These are phyloP conservation scores for Formicarius rufipectus DNA, from an alignment of 2,113 vertebrate species.

Conservation along the genomic window DNA sequence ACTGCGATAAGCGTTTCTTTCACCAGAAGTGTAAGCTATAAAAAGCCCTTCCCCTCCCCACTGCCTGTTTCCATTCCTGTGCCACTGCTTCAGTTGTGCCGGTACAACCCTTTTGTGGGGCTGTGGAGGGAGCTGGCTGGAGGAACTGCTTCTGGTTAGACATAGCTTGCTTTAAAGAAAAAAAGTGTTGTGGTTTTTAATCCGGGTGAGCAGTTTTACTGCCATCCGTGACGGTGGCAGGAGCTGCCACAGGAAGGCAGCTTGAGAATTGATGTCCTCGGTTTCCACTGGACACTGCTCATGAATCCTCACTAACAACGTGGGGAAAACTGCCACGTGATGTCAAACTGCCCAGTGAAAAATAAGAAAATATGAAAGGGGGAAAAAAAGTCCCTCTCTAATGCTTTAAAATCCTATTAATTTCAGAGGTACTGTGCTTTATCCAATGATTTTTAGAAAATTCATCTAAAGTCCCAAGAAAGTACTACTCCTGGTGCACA, in stretches of 20 bases:
- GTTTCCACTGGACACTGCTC: neutral
- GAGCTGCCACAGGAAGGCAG: neutral
- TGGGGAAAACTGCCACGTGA: accelerated
- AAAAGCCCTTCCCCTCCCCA: slow-evolving; percentile 43
- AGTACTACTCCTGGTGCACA: neutral
- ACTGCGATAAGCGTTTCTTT: neutral
- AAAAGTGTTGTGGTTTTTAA: neutral
- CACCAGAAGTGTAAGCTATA: slow-evolving; percentile 59
- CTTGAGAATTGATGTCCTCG: neutral
- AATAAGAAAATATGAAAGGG: neutral
- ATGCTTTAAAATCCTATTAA: neutral
- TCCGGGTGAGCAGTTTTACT: neutral
- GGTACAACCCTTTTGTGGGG: neutral
- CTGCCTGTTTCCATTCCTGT: slow-evolving; percentile 28
- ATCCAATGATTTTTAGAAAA: neutral
- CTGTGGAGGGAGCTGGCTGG: neutral
- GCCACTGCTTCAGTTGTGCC: neutral
- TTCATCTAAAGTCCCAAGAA: neutral
- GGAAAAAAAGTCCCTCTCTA: neutral
- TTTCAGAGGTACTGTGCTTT: neutral
- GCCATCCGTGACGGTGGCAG: neutral
- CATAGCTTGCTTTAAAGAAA: neutral
- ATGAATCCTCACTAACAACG: neutral
- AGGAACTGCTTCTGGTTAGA: neutral
- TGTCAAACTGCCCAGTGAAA: neutral